Base-by-base conservation (phyloP, 2,113 vertebrate genomes). In the Megaceryle maxima region DNA sequence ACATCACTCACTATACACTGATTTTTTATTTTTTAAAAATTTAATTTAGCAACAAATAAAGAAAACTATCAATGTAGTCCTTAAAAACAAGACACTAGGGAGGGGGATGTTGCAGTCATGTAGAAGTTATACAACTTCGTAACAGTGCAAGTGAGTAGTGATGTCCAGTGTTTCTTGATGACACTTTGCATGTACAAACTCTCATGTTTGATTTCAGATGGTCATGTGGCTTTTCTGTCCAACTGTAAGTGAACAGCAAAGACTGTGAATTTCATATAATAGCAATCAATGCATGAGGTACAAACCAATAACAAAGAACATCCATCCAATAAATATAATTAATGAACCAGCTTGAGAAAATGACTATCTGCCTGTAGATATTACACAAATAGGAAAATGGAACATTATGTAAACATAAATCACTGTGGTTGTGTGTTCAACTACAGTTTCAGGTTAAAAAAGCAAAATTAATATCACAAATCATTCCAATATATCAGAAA, bases 401-500 rank as follows among this genome's bases (percentile, higher is more conserved):
- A 92, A 87, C 69, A 88, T 94, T 92, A 96, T 62, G 73, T 94
- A 94, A 93, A 94, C 82, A 97, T 96, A 95, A 97, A 95, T 97
- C 93, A 96, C 87, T 39, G 48, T 18, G 20, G 76, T 96, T 94
- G 80, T 64, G 76, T 85, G 62, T 88, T 92, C 93, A 74, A 80
- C 84, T 94, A 81, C 82, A 92, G 74, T 88, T 97, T 63, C 72
- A 95, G 88, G 94, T 94, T 95, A 89, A 87, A 91, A 95, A 83
- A 68, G 64, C 35, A 96, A 90, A 89, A 96, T 95, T 95, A 94
- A 62, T 92, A 95, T 91, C 82, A 96, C 95, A 81, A 81, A 87
- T 82, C 43, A n/a, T 96, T 94, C 88, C 55, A 90, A 91, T 79
- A 76, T 80, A 83, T 62, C 60, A 75, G 85, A 96, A 97, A 98